Evolutionary conservation across 2,888 invertebrate species (phyloP).

Genomic region (Tiliacea citrago): DNA sequence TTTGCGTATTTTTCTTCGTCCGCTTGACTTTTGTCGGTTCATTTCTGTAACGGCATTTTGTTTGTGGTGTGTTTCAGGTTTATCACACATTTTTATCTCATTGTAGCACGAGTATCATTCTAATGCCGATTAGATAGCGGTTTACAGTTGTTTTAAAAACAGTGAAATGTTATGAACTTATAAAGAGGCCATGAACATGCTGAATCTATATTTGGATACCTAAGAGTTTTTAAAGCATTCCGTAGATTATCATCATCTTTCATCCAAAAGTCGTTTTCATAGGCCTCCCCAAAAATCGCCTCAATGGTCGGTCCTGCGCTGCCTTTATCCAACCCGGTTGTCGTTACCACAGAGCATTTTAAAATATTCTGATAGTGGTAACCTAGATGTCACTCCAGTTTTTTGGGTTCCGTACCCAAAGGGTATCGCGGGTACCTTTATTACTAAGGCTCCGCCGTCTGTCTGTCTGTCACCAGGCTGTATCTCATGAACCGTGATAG

Average conservation of each 20-base stretch:
- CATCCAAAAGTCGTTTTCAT: background rate
- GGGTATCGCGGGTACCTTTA: too few species aligned
- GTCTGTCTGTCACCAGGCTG: too few species aligned
- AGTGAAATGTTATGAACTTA: constrained; percentile 8
- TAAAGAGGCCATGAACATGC: background rate
- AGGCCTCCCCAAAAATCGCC: background rate
- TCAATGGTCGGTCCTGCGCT: background rate
- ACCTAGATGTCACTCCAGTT: background rate
- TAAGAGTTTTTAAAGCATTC: too few species aligned
- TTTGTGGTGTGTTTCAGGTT: constrained; percentile 7
- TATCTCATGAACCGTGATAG: too few species aligned
- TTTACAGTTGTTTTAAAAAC: constrained; percentile 24
- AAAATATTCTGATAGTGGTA: background rate
- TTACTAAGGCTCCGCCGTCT: too few species aligned
- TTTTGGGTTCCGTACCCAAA: too few species aligned
- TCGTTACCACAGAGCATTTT: background rate
- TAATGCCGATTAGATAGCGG: constrained; percentile 53
- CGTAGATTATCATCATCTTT: background rate
- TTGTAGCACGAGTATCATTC: constrained; percentile 4
- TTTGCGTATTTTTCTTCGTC: constrained; percentile 1
- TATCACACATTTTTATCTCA: constrained; percentile 36
- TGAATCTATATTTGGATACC: background rate
- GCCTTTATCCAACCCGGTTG: background rate
- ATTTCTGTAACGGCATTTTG: background rate
- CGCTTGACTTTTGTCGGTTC: background rate